Base-by-base conservation (phyloP, 2,797 vertebrate genomes). In the Acipenser oxyrinchus region DNA sequence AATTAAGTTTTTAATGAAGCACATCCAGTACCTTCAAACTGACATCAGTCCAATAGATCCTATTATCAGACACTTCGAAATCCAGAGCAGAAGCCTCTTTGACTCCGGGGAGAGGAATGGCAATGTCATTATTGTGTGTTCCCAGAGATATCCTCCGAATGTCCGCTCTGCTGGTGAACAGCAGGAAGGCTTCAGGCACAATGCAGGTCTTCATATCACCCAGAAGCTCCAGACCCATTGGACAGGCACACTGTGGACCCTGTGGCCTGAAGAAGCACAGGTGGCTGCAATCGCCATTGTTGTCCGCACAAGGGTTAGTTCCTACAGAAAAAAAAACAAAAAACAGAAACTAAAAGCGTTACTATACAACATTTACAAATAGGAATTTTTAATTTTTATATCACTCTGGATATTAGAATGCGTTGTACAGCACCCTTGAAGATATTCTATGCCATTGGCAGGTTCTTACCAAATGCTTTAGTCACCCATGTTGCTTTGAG, bases 11-110 rank as follows among this genome's bases (percentile, higher is more conserved):
- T 37, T 5, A 37, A 37, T 37, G 37, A 37, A 37, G 37, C 37
- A 37, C 37, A 0, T 37, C 37, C 4, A 37, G 12, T 80, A 96
- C 95, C 94, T 98, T 98, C 72, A 95, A 87, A 78, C 94, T 94
- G 74, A 98, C 91, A 66, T 97, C 95, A 0, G 95, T 97, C 95
- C 95, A 98, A 79, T 97, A 98, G 74, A 97, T 95, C 78, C 93
- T 90, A 68, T 91, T 93, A 73, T 93, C 94, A 66, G 91, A 89
- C 71, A 97, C 92, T 1, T 98, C 93, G 8, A 97, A 96, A 83
- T 97, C 95, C 8, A 98, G 86, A 9, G 95, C 95, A 0, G 95
- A 96, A 8, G 91, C 95, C 83, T 98, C 95, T 76, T 95, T 97
- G 62, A 97, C 92, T 5, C 95, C 95, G 0, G 92, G 92, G 65